phyloP scores from a whole-genome alignment of 2,797 vertebrate species.

The Bucorvus abyssinicus region DNA sequence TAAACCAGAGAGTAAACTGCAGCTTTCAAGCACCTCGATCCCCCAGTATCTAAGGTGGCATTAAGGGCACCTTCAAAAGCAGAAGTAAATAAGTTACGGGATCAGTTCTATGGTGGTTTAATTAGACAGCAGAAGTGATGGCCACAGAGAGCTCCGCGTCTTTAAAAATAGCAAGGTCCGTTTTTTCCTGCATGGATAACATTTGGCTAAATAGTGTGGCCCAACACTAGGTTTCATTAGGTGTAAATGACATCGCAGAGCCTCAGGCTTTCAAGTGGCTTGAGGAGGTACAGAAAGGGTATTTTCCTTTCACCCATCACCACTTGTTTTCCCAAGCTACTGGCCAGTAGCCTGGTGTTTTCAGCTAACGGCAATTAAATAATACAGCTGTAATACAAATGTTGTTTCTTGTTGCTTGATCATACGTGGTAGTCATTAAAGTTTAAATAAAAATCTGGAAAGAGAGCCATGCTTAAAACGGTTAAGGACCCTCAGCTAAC shows the following conservation, averaged over 20 bases:
- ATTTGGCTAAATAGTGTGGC: slow-evolving; percentile 65
- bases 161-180: not conserved
- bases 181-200: slow-evolving; percentile 27
- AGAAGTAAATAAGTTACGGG: slow-evolving; percentile 17
- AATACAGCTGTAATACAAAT: slow-evolving; percentile 74
- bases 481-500: slow-evolving; percentile 74
- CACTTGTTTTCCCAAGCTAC: slow-evolving; percentile 74
- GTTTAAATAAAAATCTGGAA: slow-evolving; percentile 67
- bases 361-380: slow-evolving; percentile 76
- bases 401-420: slow-evolving; percentile 61
- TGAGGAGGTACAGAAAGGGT: slow-evolving; percentile 46
- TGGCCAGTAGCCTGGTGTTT: slow-evolving; percentile 72
- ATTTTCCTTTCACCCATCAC: slow-evolving; percentile 80
- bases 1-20: slow-evolving; percentile 37
- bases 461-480: slow-evolving; percentile 40
- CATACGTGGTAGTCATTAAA: slow-evolving; percentile 65
- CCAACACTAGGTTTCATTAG: slow-evolving; percentile 71
- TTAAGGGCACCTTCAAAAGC: slow-evolving; percentile 18
- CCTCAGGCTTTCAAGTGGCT: slow-evolving; percentile 73
- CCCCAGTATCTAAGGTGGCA: not conserved
- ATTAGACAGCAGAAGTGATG: slow-evolving; percentile 35
- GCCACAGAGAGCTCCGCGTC: not conserved
- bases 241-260: slow-evolving; percentile 71
- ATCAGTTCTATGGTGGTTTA: slow-evolving; percentile 23
- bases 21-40: not conserved